Base-by-base conservation (phyloP, 2,797 vertebrate species). In the Erethizon dorsatum region DNA sequence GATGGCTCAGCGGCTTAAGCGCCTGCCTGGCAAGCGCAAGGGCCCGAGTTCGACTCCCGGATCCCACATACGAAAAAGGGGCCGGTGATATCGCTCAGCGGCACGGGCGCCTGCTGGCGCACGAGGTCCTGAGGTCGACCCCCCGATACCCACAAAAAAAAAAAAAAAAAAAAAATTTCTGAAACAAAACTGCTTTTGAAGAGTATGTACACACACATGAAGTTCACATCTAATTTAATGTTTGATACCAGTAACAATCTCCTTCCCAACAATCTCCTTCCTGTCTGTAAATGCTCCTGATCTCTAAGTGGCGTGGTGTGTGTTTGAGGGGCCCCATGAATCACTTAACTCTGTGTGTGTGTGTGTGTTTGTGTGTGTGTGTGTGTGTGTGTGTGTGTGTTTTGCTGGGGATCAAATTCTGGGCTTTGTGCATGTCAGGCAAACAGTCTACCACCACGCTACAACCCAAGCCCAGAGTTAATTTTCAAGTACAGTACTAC, bases 221-320 rank as follows among this genome's bases (percentile, higher is more conserved):
- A 52, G 33, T 90, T 65, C 14, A 79, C 41, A 52, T 88, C 45
- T 88, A 73, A 79, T 91, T 89, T 92, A 95, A 85, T 63, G 65
- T 26, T 83, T 89, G 65, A 90, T 63, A 90, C 11, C n/a, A 92
- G 59, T 28, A 89, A 89, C 6, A 82, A 92, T 56, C 61, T 41
- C 37, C 37, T 41, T 41, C 37, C 37, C 37, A 41, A 41, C 37
- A 41, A 41, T 41, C 37, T 41, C 37, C 37, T 41, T 41, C 31
- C 63, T 41, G 75, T 26, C 45, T 88, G 12, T 88, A 92, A 78
- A 50, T 28, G 26, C 15, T 54, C 91, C 52, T 56, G 47, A 75
- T 91, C n/a, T 80, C 52, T 54, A 92, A 47, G 67, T 88, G 59
- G 78, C 18, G 45, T 92, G 33, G 18, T 78, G 56, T 50, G 15